Conservation (phyloP, 2,888 invertebrate genomes). For the Alloplasta piceator region DNA sequence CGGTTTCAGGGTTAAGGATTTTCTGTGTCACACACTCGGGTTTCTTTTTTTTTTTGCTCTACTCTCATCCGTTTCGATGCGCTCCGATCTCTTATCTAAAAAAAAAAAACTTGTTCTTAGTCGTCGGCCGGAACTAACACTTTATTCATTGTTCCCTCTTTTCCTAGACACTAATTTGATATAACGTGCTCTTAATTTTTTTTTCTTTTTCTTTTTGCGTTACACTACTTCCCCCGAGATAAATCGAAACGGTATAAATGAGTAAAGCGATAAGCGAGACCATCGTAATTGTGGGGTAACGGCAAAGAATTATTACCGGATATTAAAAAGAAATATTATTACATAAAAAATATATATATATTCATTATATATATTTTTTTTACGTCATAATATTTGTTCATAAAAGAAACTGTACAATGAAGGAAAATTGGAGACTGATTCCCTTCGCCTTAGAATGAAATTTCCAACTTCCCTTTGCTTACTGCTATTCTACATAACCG, state of each 20-base stretch:
- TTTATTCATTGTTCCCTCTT: slow-evolving; percentile 22
- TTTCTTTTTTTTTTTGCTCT: slow-evolving; percentile 5
- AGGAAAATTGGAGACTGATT: slow-evolving; percentile 17
- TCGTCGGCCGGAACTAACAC: slow-evolving; percentile 34
- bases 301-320: slow-evolving; percentile 1
- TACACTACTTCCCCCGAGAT: no score
- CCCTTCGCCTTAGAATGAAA: background rate
- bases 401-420: slow-evolving; percentile 9
- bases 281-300: slow-evolving; percentile 26
- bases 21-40: slow-evolving; percentile 14
- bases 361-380: no score
- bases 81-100: slow-evolving; percentile 8
- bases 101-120: slow-evolving; percentile 8
- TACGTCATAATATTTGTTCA: no score
- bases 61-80: slow-evolving; percentile 5
- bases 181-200: slow-evolving; percentile 12
- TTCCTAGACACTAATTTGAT: slow-evolving; percentile 2
- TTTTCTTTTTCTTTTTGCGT: background rate
- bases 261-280: background rate
- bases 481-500: background rate
- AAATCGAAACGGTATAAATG: no score
- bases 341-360: no score
- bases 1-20: slow-evolving; percentile 12
- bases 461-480: slow-evolving; percentile 22
- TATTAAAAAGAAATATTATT: background rate